Base-by-base conservation (phyloP, 2,888 invertebrate genomes). In the Bugula neritina region DNA sequence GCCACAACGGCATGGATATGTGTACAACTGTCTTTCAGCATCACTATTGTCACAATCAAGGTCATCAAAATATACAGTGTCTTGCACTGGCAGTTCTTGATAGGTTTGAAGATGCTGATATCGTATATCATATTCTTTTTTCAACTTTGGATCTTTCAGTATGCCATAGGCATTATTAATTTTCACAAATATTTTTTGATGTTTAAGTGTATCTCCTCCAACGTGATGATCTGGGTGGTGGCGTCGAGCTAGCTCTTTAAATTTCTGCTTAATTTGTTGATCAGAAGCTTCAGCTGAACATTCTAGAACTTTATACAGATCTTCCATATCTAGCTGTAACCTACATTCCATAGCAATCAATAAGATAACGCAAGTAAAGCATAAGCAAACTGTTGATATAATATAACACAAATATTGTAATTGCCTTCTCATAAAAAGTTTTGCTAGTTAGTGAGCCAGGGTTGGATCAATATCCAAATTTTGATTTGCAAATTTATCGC, bases 281-380 rank as follows among this genome's bases (percentile, higher is more conserved):
- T 31, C 2, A 2, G 63, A 13, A 10, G 63, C 27, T 27, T 63
- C 29, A 3, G 13, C 5, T 25, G 63, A 63, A 34, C 63, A 63
- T 21, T 27, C 63, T 34, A 63, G 34, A 13, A 63, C 31, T 2
- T 27, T 25, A n/a, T 63, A 63, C 17, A 31, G 27, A n/a, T 63
- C 63, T n/a, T 63, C 63, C 63, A 63, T 63, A 43, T 43, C 43
- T 17, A n/a, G n/a, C n/a, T n/a, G n/a, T n/a, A n/a, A n/a, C n/a
- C n/a, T n/a, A n/a, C n/a, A n/a, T n/a, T n/a, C n/a, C n/a, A n/a
- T n/a, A n/a, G n/a, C n/a, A n/a, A n/a, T n/a, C n/a, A n/a, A n/a
- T n/a, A n/a, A n/a, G n/a, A n/a, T n/a, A n/a, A n/a, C n/a, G n/a
- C n/a, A n/a, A n/a, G n/a, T n/a, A n/a, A n/a, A n/a, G n/a, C n/a